Percentiles rank a stretch among this genome's conserved stretches.
phyloP scores from a whole-genome alignment of 2,113 vertebrate genomes.

The Tyrannus savana region DNA sequence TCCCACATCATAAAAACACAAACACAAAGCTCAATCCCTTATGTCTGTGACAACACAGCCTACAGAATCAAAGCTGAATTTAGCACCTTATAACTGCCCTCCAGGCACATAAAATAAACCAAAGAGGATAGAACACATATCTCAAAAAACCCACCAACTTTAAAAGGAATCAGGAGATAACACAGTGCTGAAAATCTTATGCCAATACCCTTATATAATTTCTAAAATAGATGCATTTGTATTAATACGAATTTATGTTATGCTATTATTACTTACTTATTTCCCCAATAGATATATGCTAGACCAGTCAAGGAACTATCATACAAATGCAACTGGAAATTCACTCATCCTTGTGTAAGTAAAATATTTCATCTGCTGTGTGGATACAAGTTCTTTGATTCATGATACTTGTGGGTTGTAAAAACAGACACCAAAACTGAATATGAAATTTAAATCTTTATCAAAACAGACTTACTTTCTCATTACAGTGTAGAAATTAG shows the following conservation, averaged over 20 bases:
- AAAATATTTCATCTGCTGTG: neutral
- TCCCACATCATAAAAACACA: neutral
- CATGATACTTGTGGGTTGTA: neutral
- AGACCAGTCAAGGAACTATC: neutral
- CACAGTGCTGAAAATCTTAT: neutral
- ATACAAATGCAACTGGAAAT: neutral
- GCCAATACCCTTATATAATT: neutral
- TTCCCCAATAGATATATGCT: neutral
- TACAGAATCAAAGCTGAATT: neutral
- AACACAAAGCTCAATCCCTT: neutral
- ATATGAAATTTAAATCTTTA: neutral
- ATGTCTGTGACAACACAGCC: neutral
- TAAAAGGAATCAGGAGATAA: neutral
- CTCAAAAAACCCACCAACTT: neutral
- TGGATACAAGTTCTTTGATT: neutral
- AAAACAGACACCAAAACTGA: neutral
- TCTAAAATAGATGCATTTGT: neutral
- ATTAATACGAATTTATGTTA: neutral
- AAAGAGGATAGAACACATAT: accelerated
- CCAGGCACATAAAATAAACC: neutral
- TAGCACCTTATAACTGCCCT: neutral
- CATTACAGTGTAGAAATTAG: neutral
- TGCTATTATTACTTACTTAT: neutral
- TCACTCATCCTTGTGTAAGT: neutral
- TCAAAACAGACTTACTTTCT: neutral